Evolutionary conservation across 2,888 invertebrate genomes (phyloP).

Genomic region (Orthosia gracilis): DNA sequence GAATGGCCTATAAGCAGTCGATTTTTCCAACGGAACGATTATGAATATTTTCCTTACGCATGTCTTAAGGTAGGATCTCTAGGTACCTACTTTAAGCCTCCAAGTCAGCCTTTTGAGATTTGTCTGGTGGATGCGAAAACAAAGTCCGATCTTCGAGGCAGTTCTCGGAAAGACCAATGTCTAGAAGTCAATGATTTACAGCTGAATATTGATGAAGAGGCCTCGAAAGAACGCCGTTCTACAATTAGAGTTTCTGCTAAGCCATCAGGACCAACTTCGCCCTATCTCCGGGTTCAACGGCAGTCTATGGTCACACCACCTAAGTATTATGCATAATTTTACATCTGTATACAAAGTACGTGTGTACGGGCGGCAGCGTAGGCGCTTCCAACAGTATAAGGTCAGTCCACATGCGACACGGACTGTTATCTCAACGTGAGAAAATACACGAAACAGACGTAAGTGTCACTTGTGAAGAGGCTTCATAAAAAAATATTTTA

Average conservation of each 20-base stretch:
- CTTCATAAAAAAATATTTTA: slow-evolving; percentile 17
- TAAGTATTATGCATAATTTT: slow-evolving; percentile 21
- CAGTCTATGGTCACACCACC: slow-evolving; percentile 15
- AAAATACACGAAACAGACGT: slow-evolving; percentile 82
- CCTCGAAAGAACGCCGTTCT: background rate
- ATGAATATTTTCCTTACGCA: too few relatives aligned
- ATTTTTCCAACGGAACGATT: too few relatives aligned
- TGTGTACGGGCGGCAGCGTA: slow-evolving; percentile 75
- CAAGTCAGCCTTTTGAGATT: background rate
- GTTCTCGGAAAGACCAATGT: background rate
- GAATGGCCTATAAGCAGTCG: too few relatives aligned
- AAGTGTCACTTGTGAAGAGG: slow-evolving; percentile 70
- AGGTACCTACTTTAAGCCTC: background rate
- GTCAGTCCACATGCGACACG: slow-evolving; percentile 70
- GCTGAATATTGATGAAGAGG: background rate
- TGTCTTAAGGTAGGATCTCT: too few relatives aligned
- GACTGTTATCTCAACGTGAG: slow-evolving; percentile 82
- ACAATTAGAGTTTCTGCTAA: background rate
- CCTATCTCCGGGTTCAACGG: slow-evolving; percentile 46
- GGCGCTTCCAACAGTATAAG: slow-evolving; percentile 85
- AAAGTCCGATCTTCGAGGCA: background rate
- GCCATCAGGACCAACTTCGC: slow-evolving; percentile 7
- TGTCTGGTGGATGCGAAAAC: background rate
- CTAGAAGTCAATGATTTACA: background rate
- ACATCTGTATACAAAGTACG: slow-evolving; percentile 54